Evolutionary conservation across 2,113 vertebrate genomes (phyloP), one percentile per base, ranked within the genome.

Genomic region (Hippocampus barbouri): DNA sequence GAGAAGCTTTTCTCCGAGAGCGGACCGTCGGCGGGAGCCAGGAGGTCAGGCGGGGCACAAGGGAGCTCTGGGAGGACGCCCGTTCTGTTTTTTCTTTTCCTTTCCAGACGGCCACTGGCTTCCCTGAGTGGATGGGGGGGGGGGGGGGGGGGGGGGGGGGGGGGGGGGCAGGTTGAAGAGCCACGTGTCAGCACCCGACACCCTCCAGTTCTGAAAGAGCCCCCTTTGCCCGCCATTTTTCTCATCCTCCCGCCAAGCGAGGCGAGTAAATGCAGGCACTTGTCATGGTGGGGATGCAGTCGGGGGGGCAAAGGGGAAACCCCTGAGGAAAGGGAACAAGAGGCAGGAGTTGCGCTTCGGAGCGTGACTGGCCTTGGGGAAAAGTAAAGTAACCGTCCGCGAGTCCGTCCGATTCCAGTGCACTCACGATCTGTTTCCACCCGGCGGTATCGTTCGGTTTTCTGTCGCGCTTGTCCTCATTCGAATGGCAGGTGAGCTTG

Each of bases 71-170:
- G 70, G 73, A 73, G 70, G 68, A 77, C 73, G 23, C 9, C 18
- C 11, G 15, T 23, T 54, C 49, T 18, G 23, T 68, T 63, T 56
- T 71, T 66, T 84, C 72, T 78, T 74, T 79, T 65, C 74, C 71
- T 78, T 69, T 78, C 77, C 79, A 68, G 86, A 86, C 85, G 86
- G 86, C 88, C 72, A 86, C 76, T 74, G 70, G 84, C 86, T 86
- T 91, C 89, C 89, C 90, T 91, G 90, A 91, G 90, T 87, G 86
- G n/a, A n/a, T n/a, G n/a, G n/a, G n/a, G n/a, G n/a, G n/a, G n/a
- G n/a, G n/a, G n/a, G n/a, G n/a, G n/a, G n/a, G n/a, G n/a, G 88
- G 27, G 27, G 27, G 27, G 27, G 2, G 88, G 79, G 80, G 85
- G 86, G 87, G 88, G 81, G 81, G 86, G 85, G 85, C 82, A 70